Evolutionary conservation across 2,888 invertebrate genomes (phyloP), one percentile per base, ranked within the genome.

Genomic region (Acronicta aceris): DNA sequence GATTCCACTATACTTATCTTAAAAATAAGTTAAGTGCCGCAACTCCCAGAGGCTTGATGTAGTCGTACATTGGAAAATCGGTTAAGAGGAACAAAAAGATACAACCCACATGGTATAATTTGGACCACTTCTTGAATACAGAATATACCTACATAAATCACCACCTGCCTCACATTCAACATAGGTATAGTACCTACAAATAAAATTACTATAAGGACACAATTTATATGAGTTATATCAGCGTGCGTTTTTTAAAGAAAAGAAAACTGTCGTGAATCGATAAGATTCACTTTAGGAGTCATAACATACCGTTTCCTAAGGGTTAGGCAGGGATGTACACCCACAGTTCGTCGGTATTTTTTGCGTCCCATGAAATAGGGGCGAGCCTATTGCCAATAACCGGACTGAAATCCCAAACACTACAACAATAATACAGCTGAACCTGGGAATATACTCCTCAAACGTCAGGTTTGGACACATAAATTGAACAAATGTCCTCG

Each of bases 11-110:
- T n/a, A n/a, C n/a, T n/a, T n/a, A n/a, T n/a, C n/a, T n/a, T n/a
- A n/a, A n/a, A n/a, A n/a, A n/a, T n/a, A n/a, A n/a, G n/a, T n/a
- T n/a, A n/a, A n/a, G n/a, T n/a, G n/a, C n/a, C n/a, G n/a, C n/a
- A n/a, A n/a, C n/a, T n/a, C n/a, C n/a, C 46, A 70, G 65, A 75
- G 73, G 71, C 74, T 64, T 77, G 80, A 87, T 82, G 67, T 81
- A 84, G 84, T 85, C 81, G 61, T 71, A 74, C 72, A 78, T 79
- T 70, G 76, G 76, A 63, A 81, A 81, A 82, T 78, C 61, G 45
- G 63, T 59, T 53, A 65, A 68, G 76, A 63, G 52, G 51, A 59
- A 49, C 65, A 63, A 61, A 65, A 10, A 60, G 55, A 60, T 56
- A 27, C 13, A 15, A 15, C 49, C 45, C 25, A 21, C 10, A 21